Conservation (phyloP, 2,113 vertebrate genomes). For the Pteropus alecto region DNA sequence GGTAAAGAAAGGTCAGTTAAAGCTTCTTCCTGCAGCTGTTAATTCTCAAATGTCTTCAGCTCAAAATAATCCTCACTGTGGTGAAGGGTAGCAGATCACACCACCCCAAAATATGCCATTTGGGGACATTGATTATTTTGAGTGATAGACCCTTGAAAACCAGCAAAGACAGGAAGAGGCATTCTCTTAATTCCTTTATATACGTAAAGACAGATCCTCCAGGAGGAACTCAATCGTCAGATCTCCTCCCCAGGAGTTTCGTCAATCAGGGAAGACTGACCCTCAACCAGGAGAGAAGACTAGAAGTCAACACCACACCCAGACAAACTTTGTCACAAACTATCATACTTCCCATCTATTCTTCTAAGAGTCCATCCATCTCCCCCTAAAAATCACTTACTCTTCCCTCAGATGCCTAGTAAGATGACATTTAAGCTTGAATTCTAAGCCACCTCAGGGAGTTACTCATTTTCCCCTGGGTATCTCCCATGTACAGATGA, state of each 20-base stretch:
- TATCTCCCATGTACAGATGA: neutral
- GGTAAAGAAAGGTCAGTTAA: neutral
- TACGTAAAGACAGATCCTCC: neutral
- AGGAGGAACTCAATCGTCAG: neutral
- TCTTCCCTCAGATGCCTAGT: neutral
- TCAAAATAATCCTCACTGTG: neutral
- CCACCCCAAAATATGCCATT: neutral
- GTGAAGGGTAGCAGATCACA: neutral
- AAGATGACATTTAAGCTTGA: neutral
- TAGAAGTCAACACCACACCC: neutral
- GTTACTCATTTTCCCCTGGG: neutral
- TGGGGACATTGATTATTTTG: neutral
- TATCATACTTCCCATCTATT: neutral
- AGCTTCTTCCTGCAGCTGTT: neutral
- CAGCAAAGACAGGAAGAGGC: neutral
- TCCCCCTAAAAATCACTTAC: neutral
- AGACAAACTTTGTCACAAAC: neutral
- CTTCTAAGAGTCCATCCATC: neutral
- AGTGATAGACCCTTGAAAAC: neutral
- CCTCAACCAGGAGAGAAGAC: neutral
- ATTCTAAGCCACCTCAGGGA: neutral
- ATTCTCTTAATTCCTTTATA: neutral
- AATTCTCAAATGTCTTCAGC: slow-evolving; percentile 18
- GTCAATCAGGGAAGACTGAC: neutral
- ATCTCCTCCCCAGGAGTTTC: neutral